phyloP scores from a whole-genome alignment of 2,888 invertebrate species.

The Ethmia dodecea region DNA sequence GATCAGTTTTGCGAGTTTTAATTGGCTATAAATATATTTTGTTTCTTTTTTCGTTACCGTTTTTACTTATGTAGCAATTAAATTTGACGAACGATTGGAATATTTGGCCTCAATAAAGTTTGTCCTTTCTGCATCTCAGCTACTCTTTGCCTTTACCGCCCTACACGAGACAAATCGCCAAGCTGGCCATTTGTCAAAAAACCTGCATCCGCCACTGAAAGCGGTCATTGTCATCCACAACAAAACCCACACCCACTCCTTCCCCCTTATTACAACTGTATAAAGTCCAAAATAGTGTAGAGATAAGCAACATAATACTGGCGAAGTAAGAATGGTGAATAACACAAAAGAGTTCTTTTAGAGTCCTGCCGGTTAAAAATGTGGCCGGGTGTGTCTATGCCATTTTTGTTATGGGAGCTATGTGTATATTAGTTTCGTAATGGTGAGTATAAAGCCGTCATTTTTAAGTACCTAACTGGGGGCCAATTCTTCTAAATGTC shows the following conservation, averaged over 20 bases:
- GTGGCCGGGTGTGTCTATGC: constrained; percentile 28
- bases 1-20: too few species aligned
- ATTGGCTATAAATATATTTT: too few species aligned
- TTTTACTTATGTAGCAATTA: too few species aligned
- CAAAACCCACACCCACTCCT: constrained; percentile 23
- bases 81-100: too few species aligned
- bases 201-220: constrained; percentile 73
- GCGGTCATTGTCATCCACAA: constrained; percentile 52
- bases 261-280: constrained; percentile 25
- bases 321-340: constrained; percentile 33
- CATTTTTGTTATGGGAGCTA: too few species aligned
- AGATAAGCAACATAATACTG: constrained; percentile 8
- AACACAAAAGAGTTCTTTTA: constrained; percentile 33
- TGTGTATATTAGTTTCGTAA: too few species aligned
- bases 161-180: constrained; percentile 72
- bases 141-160: constrained; percentile 58
- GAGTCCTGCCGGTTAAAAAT: constrained; percentile 27
- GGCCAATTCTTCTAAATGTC: too few species aligned
- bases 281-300: constrained; percentile 31
- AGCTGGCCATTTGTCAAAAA: constrained; percentile 76
- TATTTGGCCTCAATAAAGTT: not conserved
- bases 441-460: too few species aligned
- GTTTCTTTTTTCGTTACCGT: too few species aligned
- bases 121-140: not conserved
- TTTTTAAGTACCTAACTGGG: too few species aligned